These are phyloP conservation scores for Pelagia noctiluca DNA, from an alignment of 30 jellyfish, hydroid and myxozoan genomes.

Conservation along the genomic window DNA sequence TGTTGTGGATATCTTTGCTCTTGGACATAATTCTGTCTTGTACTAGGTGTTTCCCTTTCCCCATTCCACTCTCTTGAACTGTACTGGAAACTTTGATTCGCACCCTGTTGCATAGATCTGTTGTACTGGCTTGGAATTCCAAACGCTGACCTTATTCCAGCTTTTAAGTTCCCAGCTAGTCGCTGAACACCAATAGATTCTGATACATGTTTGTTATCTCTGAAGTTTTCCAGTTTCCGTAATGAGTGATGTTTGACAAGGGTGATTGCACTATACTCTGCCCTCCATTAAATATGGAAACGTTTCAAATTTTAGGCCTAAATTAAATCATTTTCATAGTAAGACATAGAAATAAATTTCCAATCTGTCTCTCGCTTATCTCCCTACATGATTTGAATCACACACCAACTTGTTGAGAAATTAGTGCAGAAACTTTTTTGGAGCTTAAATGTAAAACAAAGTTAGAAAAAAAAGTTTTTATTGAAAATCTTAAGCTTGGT, in stretches of 20 bases:
- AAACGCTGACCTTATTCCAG: not conserved
- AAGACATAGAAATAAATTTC: too few relatives aligned
- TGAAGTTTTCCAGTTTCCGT: not conserved
- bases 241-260: constrained; percentile 7
- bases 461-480: too few relatives aligned
- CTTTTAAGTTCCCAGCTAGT: constrained; percentile 14
- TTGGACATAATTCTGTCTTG: not conserved
- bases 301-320: too few relatives aligned
- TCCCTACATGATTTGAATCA: too few relatives aligned
- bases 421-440: too few relatives aligned
- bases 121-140: constrained; percentile 9
- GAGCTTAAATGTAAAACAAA: too few relatives aligned
- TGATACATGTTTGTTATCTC: not conserved
- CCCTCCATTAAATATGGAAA: too few relatives aligned
- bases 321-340: too few relatives aligned
- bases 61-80: not conserved
- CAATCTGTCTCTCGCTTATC: too few relatives aligned
- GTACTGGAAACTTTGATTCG: not conserved
- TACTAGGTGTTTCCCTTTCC: not conserved
- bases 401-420: too few relatives aligned
- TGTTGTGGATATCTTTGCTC: not conserved
- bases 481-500: too few relatives aligned
- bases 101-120: not conserved
- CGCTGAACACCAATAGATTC: not conserved
- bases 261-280: not conserved